Evolutionary conservation across 2,888 invertebrate species (phyloP).

Genomic region (Drosophila seclusa): DNA sequence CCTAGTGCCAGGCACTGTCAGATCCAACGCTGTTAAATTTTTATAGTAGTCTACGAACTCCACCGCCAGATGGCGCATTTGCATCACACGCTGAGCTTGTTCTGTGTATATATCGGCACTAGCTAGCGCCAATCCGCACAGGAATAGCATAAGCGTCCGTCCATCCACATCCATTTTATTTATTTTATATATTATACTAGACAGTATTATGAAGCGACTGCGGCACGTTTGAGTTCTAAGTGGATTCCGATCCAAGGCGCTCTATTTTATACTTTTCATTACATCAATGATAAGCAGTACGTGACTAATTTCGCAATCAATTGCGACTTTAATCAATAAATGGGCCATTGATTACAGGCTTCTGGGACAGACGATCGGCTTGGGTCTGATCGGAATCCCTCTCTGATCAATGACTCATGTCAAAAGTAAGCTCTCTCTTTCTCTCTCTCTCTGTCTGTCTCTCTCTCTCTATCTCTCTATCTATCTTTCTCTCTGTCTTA

Average conservation of each 20-base stretch:
- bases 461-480: too few relatives aligned
- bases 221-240: not conserved
- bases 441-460: not conserved
- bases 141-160: not conserved
- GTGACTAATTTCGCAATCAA: not conserved
- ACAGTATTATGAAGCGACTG: not conserved
- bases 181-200: not conserved
- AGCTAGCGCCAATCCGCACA: slow-evolving; percentile 7
- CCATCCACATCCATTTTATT: slow-evolving; percentile 1
- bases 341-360: slow-evolving; percentile 7
- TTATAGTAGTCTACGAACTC: slow-evolving; percentile 58
- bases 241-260: not conserved
- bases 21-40: slow-evolving; percentile 40
- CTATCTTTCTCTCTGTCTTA: too few relatives aligned
- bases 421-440: not conserved
- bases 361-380: slow-evolving; percentile 1
- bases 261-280: slow-evolving; percentile 20
- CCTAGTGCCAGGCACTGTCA: not conserved
- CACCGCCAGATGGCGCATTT: slow-evolving; percentile 45
- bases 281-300: not conserved
- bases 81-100: slow-evolving; percentile 15
- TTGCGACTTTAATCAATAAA: slow-evolving; percentile 15
- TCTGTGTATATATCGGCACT: not conserved
- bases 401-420: not conserved
- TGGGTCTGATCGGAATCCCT: not conserved